These are phyloP conservation scores for Drosophila nr. perissopoda DNA, from an alignment of 2,888 invertebrate genomes.

Conservation along the genomic window DNA sequence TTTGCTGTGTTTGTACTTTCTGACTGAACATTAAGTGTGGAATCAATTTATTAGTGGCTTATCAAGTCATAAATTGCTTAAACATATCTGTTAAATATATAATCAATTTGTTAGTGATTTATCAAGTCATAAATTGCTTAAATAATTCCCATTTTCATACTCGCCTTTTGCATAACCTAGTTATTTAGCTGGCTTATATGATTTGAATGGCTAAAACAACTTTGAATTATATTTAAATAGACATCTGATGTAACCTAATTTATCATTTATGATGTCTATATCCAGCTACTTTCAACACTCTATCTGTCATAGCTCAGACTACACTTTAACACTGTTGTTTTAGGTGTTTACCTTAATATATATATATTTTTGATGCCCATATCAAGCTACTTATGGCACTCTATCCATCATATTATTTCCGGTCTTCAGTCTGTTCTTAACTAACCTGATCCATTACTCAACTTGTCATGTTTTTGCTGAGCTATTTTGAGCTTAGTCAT, in stretches of 20 bases:
- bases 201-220: background rate
- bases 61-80: background rate
- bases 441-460: background rate
- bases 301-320: background rate
- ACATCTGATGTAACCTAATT: background rate
- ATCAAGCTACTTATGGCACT: background rate
- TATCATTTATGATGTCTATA: background rate
- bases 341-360: background rate
- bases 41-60: background rate
- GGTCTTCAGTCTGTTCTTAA: background rate
- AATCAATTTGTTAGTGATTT: too few species aligned
- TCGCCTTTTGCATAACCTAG: background rate
- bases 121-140: too few species aligned
- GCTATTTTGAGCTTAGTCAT: background rate
- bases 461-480: background rate
- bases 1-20: background rate
- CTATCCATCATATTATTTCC: background rate
- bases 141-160: background rate
- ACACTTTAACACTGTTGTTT: background rate
- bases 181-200: background rate
- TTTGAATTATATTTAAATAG: background rate
- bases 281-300: background rate
- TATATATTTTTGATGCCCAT: background rate
- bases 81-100: background rate
- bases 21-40: background rate